Percentiles rank a stretch among this genome's conserved stretches.
phyloP scores from a whole-genome alignment of 2,797 vertebrate genomes.

The Danio choprae region DNA sequence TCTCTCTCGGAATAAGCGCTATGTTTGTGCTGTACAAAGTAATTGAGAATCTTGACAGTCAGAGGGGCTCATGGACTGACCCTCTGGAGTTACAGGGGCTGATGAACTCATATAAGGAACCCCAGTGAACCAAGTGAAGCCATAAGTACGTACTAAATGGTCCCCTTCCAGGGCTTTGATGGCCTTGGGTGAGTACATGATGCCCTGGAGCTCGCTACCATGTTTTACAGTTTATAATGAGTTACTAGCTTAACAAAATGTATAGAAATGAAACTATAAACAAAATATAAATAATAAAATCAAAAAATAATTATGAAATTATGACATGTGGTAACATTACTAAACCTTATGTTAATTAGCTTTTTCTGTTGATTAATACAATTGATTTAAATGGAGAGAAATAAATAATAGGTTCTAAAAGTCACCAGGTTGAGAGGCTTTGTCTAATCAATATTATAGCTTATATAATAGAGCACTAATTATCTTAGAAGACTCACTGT shows the following conservation, averaged over 20 bases:
- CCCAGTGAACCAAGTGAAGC: background rate
- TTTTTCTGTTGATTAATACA: background rate
- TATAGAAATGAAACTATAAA: no score
- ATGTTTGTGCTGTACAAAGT: no score
- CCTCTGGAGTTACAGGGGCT: background rate
- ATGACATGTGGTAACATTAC: background rate
- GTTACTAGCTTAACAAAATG: no score
- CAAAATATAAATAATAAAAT: no score
- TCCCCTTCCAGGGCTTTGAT: background rate
- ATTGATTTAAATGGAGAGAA: background rate
- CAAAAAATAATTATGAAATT: background rate
- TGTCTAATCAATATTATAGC: background rate
- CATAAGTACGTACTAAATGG: background rate
- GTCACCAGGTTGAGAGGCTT: background rate
- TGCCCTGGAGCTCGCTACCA: no score
- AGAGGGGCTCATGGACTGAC: no score
- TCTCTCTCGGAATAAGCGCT: no score
- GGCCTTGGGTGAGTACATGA: background rate
- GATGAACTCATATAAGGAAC: background rate
- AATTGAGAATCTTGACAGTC: no score
- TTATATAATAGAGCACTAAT: background rate
- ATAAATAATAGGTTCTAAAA: background rate
- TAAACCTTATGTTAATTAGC: background rate
- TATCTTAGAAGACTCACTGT: background rate
- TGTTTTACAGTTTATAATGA: no score